A percentile compares a stretch with the other conserved stretches of the same genome.
Evolutionary conservation across 2,113 vertebrate genomes (phyloP).

Genomic region (rabbit (Oryctolagus cuniculus)): mOryCun1.1 NC_091432.1:53187001-53187500

Average conservation of each 20-base stretch:
- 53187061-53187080: too few species aligned
- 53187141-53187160: too few species aligned
- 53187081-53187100: too few species aligned
- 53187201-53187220: neutral
- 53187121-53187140: too few species aligned
- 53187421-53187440: neutral
- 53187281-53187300: neutral
- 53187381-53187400: neutral
- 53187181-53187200: neutral
- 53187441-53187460: neutral
- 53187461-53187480: neutral
- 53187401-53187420: neutral
- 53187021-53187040: too few species aligned
- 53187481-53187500: neutral
- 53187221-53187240: neutral
- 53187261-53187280: neutral
- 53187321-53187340: neutral
- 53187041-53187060: too few species aligned
- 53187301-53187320: neutral
- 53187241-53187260: neutral
- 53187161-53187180: neutral
- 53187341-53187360: neutral
- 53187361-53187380: neutral
- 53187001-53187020: too few species aligned
- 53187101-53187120: too few species aligned